Base-by-base conservation (phyloP, 1,140 invertebrate species). In the Eumeta japonica region DNA sequence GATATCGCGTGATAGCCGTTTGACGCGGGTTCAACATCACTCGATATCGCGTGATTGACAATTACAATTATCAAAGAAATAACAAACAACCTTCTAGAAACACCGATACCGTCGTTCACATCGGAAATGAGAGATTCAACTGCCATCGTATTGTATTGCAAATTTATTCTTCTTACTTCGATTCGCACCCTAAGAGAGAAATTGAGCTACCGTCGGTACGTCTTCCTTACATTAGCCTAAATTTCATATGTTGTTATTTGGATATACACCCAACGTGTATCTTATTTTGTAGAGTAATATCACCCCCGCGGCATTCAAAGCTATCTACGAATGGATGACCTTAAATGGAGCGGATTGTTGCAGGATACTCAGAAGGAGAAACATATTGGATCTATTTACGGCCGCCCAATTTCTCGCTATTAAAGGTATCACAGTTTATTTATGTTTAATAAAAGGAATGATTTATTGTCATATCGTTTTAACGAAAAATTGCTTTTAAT, bases 251-350 rank as follows among this genome's bases (percentile, higher is more conserved):
- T 24, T 5, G 20, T 24, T 24, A 24, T 24, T 5, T n/a, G 20
- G 20, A 24, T n/a, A 24, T n/a, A n/a, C n/a, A 24, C 5, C n/a
- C 20, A 24, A 24, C n/a, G 5, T 24, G 20, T 24, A 7, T 24
- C n/a, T 20, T 5, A 31, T 43, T 28, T 54, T 58, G 24, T 50
- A 82, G 79, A 65, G 55, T 40, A 76, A 53, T 35, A 77, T 85
- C 1, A 79, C 79, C 9, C 75, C 79, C 1, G 62, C 68, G 47
- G 80, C 84, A 1, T 88, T 88, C 52, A 76, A 78, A 11, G 79
- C 80, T 24, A 82, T 86, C 43, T 89, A 88, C 56, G 80, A 85
- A 39, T 89, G 87, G 86, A 87, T 88, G 85, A 80, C 85, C 43
- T 79, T 76, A 29, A 70, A 77, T 10, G 74, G 64, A 2, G 68